Evolutionary conservation across 2,888 invertebrate species (phyloP), one percentile per base, ranked within the genome.

Genomic region (Mactromeris polynyma): DNA sequence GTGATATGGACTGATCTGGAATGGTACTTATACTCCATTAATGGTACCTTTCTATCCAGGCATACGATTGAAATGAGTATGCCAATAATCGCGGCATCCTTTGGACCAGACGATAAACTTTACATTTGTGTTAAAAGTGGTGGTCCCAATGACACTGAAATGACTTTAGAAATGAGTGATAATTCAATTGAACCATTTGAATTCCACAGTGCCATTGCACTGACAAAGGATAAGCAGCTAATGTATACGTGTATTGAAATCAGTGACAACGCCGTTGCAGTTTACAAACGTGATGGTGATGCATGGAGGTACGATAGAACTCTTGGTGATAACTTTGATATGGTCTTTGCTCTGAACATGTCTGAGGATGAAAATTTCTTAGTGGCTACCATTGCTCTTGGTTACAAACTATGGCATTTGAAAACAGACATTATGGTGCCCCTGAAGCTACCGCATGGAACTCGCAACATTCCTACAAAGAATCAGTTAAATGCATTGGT

Each of bases 401-500:
- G 96, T 4, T 97, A 96, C 94, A 96, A 96, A 93, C 92, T 97
- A 7, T 97, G 97, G 97, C 95, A 96, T 88, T 92, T 97, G 51
- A 94, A 94, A 46, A 95, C 95, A 1, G 96, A 96, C 81, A 94
- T 95, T 21, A 84, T 94, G 87, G 91, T 95, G n/a, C 93, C 94
- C 26, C 91, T 96, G 26, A 94, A 95, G 40, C 92, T 96, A 26
- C 96, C 96, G 0, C 94, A 95, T 31, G 99, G 99, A 0, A 98
- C 99, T 6, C 97, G 99, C 78, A 99, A 99, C 96, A 99, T 99
- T 83, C 98, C 98, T 3, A 99, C 98, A 21, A 98, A 98, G 96
- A 98, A 99, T 97, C 98, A 99, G 94, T 98, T 98, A 93, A 98
- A 98, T 0, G 99, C 99, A 96, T 98, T 99, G 0, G 98, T 99